Evolutionary conservation across 2,113 vertebrate species (phyloP).

Genomic region (Nematolebias whitei): DNA sequence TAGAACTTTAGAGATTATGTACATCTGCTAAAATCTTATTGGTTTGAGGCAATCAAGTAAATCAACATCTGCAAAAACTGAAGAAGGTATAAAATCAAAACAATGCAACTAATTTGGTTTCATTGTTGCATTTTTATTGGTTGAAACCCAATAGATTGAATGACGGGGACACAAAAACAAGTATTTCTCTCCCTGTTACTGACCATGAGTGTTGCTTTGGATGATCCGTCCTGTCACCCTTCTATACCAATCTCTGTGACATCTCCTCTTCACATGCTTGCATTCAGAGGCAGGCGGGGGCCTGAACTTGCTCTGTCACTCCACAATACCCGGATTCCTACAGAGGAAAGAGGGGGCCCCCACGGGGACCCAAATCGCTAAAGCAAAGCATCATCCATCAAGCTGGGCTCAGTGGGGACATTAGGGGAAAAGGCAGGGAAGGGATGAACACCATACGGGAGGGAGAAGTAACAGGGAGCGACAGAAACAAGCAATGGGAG

Average conservation of each 20-base stretch:
- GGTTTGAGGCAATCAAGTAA: not conserved
- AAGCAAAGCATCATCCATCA: conserved; percentile 79
- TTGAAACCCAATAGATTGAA: conserved; percentile 5
- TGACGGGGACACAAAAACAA: conserved; percentile 28
- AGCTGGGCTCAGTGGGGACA: conserved; percentile 72
- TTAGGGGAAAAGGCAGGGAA: conserved; percentile 68
- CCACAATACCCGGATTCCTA: conserved; percentile 56
- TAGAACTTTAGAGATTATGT: conserved; percentile 9
- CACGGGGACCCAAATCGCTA: conserved; percentile 72
- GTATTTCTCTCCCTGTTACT: conserved; percentile 49
- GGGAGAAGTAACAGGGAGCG: conserved; percentile 63
- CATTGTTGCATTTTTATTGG: conserved; percentile 1
- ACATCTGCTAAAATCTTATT: not conserved
- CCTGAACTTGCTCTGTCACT: conserved; percentile 70
- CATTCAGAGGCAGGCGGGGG: conserved; percentile 55
- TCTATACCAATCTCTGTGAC: conserved; percentile 67
- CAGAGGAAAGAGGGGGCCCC: conserved; percentile 61
- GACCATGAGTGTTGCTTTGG: conserved; percentile 30
- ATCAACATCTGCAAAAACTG: conserved; percentile 18
- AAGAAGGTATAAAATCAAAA: conserved; percentile 30
- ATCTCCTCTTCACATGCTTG: conserved; percentile 49
- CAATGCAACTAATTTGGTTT: conserved; percentile 23
- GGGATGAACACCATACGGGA: conserved; percentile 62
- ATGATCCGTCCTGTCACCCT: conserved; percentile 72
- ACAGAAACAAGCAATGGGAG: conserved; percentile 57